Base-by-base conservation (phyloP, 2,888 invertebrate genomes). In the Phengaris alcon region DNA sequence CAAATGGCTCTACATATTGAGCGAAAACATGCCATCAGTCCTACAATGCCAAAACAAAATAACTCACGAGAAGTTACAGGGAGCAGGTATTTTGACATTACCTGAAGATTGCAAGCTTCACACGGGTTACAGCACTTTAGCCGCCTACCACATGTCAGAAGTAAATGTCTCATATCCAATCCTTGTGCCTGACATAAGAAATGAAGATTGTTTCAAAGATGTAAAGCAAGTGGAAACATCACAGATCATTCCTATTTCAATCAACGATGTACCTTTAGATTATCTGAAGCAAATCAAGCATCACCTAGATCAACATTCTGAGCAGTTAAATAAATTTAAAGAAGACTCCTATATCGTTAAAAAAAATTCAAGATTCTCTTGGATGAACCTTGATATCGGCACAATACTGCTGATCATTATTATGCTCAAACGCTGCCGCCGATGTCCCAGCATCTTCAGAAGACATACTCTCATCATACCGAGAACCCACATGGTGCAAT, bases 1-100 rank as follows among this genome's bases (percentile, higher is more conserved):
- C 70, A 68, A 76, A 75, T 82, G 80, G 80, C 72, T 82, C 22
- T 80, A 78, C 48, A 76, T 80, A 1, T 10, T 79, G 9, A 77
- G 10, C n/a, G 73, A 78, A 0, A 75, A 75, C 74, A 79, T 78
- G 3, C 74, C 52, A 46, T 76, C 75, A 48, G 77, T 79, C 13
- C 75, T 80, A 10, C 78, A 80, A 75, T 80, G 79, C 55, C 75
- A 77, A 52, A 75, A 74, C 10, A 57, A 78, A 76, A 75, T 77
- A 1, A 68, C 76, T 8, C 78, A 79, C 64, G 73, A 79, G n/a
- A 75, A 79, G 74, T 54, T 80, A 10, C 69, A 76, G 51, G 77
- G 78, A 52, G 22, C 78, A 10, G 80, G 80, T 68, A 77, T 80
- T 7, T 12, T 82, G 6, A 74, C 76, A 0, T 73, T 80, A 7